These are phyloP conservation scores for Stenolophus ochropezus DNA, from an alignment of 2,888 invertebrate species.

Conservation along the genomic window DNA sequence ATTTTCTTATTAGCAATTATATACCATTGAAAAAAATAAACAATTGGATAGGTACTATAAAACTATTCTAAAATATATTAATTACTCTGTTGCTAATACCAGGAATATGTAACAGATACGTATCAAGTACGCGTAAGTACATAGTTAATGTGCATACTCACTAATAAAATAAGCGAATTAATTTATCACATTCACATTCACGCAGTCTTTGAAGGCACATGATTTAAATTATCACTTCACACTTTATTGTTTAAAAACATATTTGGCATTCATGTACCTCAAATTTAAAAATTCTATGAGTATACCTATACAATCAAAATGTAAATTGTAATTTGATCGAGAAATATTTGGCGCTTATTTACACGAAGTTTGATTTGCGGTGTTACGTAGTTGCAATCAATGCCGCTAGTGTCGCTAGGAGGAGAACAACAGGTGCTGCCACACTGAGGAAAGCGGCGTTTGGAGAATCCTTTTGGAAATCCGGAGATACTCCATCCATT, in stretches of 20 bases:
- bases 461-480: slow-evolving; percentile 10
- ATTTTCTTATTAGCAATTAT: slow-evolving; percentile 39
- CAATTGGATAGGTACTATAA: too few species aligned
- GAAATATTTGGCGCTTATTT: slow-evolving; percentile 54
- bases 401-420: slow-evolving; percentile 62
- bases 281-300: slow-evolving; percentile 28
- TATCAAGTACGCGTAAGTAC: slow-evolving; percentile 45
- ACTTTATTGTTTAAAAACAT: slow-evolving; percentile 43
- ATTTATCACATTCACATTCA: slow-evolving; percentile 39
- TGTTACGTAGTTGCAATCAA: slow-evolving; percentile 63
- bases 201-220: slow-evolving; percentile 32
- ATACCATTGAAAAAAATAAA: background rate
- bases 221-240: slow-evolving; percentile 41
- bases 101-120: background rate
- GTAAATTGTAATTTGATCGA: slow-evolving; percentile 37
- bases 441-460: slow-evolving; percentile 62
- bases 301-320: slow-evolving; percentile 18
- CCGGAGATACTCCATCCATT: slow-evolving; percentile 47
- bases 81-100: slow-evolving; percentile 34
- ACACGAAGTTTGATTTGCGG: slow-evolving; percentile 28
- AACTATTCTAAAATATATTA: slow-evolving; percentile 29
- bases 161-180: slow-evolving; percentile 29
- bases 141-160: slow-evolving; percentile 18
- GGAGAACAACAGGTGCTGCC: slow-evolving; percentile 62
- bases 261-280: slow-evolving; percentile 37